These are phyloP conservation scores for Fabriciana adippe DNA, from an alignment of 2,888 invertebrate genomes.

Conservation along the genomic window DNA sequence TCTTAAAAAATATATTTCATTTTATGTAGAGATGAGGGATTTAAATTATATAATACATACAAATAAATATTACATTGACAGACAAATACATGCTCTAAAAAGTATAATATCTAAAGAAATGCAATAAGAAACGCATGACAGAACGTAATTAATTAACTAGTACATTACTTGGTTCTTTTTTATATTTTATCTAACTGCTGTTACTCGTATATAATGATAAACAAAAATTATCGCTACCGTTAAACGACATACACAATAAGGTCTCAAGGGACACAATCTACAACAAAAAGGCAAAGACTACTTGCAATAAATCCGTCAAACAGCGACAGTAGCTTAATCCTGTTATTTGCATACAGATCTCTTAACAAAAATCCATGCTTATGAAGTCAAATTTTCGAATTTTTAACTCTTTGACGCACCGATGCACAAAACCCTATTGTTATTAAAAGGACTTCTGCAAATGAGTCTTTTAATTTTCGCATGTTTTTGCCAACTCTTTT, in stretches of 20 bases:
- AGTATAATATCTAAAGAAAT: too few species aligned
- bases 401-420: constrained; percentile 69
- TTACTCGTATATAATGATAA: constrained; percentile 7
- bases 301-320: constrained; percentile 60
- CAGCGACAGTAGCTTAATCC: constrained; percentile 74
- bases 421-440: constrained; percentile 50
- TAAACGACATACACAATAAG: constrained; percentile 50
- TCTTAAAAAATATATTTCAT: too few species aligned
- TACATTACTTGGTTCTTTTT: too few species aligned
- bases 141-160: too few species aligned
- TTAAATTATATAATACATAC: too few species aligned
- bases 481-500: constrained; percentile 32
- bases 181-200: background rate
- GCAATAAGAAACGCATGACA: too few species aligned
- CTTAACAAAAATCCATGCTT: constrained; percentile 66
- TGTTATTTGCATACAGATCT: constrained; percentile 79
- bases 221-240: constrained; percentile 52
- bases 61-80: too few species aligned
- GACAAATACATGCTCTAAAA: too few species aligned
- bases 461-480: constrained; percentile 21
- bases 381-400: constrained; percentile 54
- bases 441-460: constrained; percentile 31
- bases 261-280: constrained; percentile 53
- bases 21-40: too few species aligned
- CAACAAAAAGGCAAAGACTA: constrained; percentile 51